Evolutionary conservation across 2,113 vertebrate genomes (phyloP).

Genomic region (Gobiocypris rarus): DNA sequence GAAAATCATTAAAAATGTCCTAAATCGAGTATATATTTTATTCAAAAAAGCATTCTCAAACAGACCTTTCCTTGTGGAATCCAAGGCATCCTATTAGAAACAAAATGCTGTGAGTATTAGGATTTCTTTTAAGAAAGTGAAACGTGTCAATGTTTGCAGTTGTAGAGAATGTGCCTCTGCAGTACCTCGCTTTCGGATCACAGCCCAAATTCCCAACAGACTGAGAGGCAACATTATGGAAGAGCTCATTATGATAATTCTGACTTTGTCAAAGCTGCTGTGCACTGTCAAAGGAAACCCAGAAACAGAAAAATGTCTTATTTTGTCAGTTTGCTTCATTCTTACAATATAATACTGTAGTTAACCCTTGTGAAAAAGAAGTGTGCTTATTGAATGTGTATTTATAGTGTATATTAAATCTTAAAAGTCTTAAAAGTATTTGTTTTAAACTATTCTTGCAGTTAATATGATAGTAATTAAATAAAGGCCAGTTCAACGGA

Average conservation of each 20-base stretch:
- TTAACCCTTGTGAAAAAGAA: not conserved
- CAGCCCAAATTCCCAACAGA: conserved; percentile 24
- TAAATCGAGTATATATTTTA: not conserved
- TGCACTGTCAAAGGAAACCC: not conserved
- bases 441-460: too few relatives aligned
- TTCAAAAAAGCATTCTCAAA: not conserved
- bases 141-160: not conserved
- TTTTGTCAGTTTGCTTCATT: not conserved
- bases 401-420: too few relatives aligned
- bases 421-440: too few relatives aligned
- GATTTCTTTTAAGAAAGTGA: not conserved
- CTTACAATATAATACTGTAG: not conserved
- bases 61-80: conserved; percentile 43
- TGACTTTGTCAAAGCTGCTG: not conserved
- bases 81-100: conserved; percentile 1
- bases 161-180: not conserved
- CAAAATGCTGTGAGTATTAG: not conserved
- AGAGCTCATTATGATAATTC: not conserved
- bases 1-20: not conserved
- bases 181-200: conserved; percentile 25
- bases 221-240: not conserved
- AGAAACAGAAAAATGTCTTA: not conserved
- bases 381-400: not conserved
- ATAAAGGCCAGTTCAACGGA: too few relatives aligned
- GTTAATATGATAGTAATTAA: too few relatives aligned